Conservation (phyloP, 2,888 invertebrate species). For the Agrochola macilenta region DNA sequence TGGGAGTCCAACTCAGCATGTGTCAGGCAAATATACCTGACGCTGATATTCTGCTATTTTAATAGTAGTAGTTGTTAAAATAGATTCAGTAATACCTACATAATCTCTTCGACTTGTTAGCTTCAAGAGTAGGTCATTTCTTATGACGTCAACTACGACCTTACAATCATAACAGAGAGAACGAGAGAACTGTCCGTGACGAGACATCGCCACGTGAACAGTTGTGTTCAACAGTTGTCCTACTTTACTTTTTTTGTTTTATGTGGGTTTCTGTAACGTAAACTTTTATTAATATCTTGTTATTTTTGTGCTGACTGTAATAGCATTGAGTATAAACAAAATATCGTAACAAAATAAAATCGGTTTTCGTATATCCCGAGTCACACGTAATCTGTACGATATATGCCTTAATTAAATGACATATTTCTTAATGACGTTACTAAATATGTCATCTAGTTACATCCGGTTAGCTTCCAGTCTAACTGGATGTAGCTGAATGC, state of each 20-base stretch:
- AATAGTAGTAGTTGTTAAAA: too few species aligned
- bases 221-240: slow-evolving; percentile 22
- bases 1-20: too few species aligned
- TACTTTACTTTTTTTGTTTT: neutral
- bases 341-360: neutral
- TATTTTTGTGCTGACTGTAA: neutral
- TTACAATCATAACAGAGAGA: neutral
- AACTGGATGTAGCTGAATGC: neutral
- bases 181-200: neutral
- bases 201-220: slow-evolving; percentile 22
- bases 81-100: too few species aligned
- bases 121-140: neutral
- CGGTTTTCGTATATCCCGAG: neutral
- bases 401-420: too few species aligned
- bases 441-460: too few species aligned
- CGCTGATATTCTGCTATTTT: too few species aligned
- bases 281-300: neutral
- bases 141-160: neutral
- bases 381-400: neutral
- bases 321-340: neutral
- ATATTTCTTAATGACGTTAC: neutral
- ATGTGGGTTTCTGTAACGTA: neutral
- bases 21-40: too few species aligned
- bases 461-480: too few species aligned
- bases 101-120: neutral